These are phyloP conservation scores for Tetraneura akinire DNA, from an alignment of 1,140 invertebrate species.

Conservation along the genomic window DNA sequence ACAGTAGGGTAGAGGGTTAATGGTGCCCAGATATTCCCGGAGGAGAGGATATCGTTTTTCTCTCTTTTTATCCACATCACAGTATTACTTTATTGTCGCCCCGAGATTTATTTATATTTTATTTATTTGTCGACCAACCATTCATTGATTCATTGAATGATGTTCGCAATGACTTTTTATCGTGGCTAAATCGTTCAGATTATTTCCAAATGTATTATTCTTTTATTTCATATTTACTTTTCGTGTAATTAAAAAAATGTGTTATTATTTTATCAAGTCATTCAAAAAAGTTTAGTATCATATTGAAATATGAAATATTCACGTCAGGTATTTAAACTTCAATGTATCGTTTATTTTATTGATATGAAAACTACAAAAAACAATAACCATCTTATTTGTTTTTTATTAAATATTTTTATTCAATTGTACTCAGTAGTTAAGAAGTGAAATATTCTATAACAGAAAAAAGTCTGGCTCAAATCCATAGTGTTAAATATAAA, in stretches of 20 bases:
- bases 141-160: slow-evolving; percentile 11
- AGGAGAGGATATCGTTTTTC: slow-evolving; percentile 32
- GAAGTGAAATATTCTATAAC: not conserved
- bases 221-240: slow-evolving; percentile 15
- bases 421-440: not conserved
- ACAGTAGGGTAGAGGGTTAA: slow-evolving; percentile 13
- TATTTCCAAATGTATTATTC: slow-evolving; percentile 13
- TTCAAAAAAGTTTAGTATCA: no score
- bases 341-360: no score
- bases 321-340: no score
- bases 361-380: no score
- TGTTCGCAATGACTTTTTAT: slow-evolving; percentile 39
- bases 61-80: slow-evolving; percentile 11
- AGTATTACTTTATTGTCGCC: slow-evolving; percentile 42
- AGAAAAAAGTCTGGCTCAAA: slow-evolving; percentile 23
- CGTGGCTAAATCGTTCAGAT: slow-evolving; percentile 10
- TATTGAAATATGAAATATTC: no score
- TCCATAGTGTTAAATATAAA: slow-evolving; percentile 11
- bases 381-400: no score
- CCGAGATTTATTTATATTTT: slow-evolving; percentile 47
- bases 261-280: no score
- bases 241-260: no score
- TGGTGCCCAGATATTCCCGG: slow-evolving; percentile 27
- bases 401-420: no score
- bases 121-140: slow-evolving; percentile 44